Base-by-base conservation (phyloP, 2,797 vertebrate species). In the Staurois parvus region DNA sequence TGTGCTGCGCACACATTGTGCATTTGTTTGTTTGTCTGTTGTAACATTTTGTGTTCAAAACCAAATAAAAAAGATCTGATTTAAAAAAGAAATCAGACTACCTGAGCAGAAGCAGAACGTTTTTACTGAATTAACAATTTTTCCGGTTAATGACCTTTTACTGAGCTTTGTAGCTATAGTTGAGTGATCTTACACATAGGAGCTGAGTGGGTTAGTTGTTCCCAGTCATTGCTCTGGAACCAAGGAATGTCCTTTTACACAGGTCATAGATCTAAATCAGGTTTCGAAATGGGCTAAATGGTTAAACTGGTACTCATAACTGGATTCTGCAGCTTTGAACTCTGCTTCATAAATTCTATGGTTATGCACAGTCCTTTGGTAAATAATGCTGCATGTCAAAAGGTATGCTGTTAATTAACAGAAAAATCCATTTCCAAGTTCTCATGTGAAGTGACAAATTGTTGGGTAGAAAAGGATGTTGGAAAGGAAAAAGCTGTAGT, bases 361-460 rank as follows among this genome's bases (percentile, higher is more conserved):
- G 24, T 24, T 21, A 64, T 64, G 10, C 24, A 5, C 26, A n/a
- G 59, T 76, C 13, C 3, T 48, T 48, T 11, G 2, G 7, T 3
- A 24, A n/a, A 56, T 52, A 26, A n/a, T 52, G 30, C 15, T n/a
- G 24, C 6, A n/a, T n/a, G 59, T n/a, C 59, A 64, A 26, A 26
- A 64, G 59, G 13, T 29, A 62, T 81, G 68, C 62, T 81, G 70
- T 24, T 81, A 59, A 81, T 81, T 81, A 81, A 72, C 79, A 72
- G 48, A 59, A 12, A 79, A 81, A 52, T 72, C 48, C 59, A 59
- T 59, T 30, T 48, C 30, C 67, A 72, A 19, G 6, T 69, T 19
- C 34, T 34, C 10, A 4, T 19, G 13, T 13, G 3, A 19, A 26
- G 19, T 70, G 68, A 70, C 29, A 34, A 32, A 70, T 52, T 52